Base-by-base conservation (phyloP, 2,888 invertebrate genomes). In the Lasioglossum figueresi region DNA sequence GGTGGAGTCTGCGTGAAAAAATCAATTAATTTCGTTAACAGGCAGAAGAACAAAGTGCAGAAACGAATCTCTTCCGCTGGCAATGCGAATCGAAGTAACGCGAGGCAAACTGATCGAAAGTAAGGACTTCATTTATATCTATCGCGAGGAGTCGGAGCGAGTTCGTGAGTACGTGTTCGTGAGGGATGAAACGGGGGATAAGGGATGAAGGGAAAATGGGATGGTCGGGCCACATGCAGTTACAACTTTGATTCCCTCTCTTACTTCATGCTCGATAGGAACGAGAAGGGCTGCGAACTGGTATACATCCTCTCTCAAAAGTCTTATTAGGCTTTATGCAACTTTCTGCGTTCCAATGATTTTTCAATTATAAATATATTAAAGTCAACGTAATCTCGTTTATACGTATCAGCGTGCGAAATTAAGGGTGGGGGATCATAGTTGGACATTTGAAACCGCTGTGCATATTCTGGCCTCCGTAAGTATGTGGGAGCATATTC, bases 241-340 rank as follows among this genome's bases (percentile, higher is more conserved):
- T 90, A 89, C 90, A 92, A 93, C 90, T 92, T 92, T 91, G 90
- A 91, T 91, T 93, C 83, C 76, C 82, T 81, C 83, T 75, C 59
- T 80, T 71, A n/a, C 80, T 68, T 70, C 59, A n/a, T 43, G 80
- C 82, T 73, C 80, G 74, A 68, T 75, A 45, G 80, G 37, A 74
- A 40, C 79, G 34, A 75, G 52, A 73, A 40, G 72, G 27, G 19
- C 4, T 8, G n/a, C 19, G 59, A 40, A 19, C 23, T 63, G 45
- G 27, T 12, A 70, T 70, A 70, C 37, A n/a, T n/a, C n/a, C 70
- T n/a, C 70, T 40, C 14, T 40, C 40, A 43, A 70, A 70, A 70
- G 14, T 70, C 40, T 70, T 70, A 14, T 70, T 70, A 14, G 40
- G 12, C 23, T 0, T 14, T 12, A 0, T 14, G 27, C 14, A 14